These are phyloP conservation scores for Lichenostomus cassidix DNA, from an alignment of 2,113 vertebrate genomes.

Conservation along the genomic window DNA sequence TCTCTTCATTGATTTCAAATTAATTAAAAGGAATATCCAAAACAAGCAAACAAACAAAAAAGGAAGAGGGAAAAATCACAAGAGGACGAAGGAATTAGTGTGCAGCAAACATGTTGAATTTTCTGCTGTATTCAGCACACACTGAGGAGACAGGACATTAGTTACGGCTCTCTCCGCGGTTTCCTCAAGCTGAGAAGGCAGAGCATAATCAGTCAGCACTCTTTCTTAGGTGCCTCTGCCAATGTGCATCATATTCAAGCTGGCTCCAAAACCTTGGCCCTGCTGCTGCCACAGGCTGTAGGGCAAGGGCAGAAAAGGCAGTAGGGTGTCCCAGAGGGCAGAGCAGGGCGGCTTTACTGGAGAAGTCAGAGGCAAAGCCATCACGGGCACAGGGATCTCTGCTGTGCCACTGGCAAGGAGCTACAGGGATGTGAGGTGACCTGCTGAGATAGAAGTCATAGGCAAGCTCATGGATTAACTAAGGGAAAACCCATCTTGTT, in stretches of 20 bases:
- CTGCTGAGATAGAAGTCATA: neutral
- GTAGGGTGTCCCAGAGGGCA: neutral
- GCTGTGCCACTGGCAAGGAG: neutral
- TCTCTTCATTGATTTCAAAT: neutral
- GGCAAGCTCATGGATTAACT: neutral
- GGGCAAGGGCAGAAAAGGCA: neutral
- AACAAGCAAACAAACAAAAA: neutral
- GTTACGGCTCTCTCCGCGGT: neutral
- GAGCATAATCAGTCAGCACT: fast-evolving
- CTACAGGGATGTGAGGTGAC: fast-evolving
- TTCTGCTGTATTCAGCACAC: neutral
- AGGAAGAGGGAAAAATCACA: neutral
- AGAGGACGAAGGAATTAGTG: neutral
- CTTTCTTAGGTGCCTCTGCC: neutral
- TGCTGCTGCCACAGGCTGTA: neutral
- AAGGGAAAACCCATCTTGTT: neutral
- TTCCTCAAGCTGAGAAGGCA: neutral
- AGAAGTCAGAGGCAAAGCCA: neutral
- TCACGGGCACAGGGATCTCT: neutral
- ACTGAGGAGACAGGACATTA: neutral
- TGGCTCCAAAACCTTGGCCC: neutral
- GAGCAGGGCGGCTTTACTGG: fast-evolving
- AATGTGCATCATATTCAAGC: neutral
- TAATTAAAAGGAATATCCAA: neutral
- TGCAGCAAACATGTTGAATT: neutral